These are phyloP conservation scores for Sitta carolinensis DNA, from an alignment of 2,797 vertebrate species.

Conservation along the genomic window DNA sequence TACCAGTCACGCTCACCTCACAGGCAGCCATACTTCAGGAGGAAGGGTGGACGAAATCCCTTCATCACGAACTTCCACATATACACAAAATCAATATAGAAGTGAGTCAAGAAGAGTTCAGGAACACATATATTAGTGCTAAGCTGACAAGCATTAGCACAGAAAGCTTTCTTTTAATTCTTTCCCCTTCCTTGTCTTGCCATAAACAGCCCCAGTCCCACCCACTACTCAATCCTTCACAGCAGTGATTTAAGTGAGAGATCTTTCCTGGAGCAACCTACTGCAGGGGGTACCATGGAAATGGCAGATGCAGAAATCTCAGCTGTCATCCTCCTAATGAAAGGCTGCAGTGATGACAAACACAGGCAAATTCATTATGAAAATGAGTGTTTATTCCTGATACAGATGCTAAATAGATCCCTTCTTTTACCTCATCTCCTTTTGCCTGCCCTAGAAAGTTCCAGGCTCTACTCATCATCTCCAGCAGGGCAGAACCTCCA, in stretches of 20 bases:
- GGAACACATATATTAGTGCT: neutral
- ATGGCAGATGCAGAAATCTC: slow-evolving; percentile 2
- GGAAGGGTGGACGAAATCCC: neutral
- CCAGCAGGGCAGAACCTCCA: neutral
- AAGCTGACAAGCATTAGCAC: neutral
- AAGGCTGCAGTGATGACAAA: neutral
- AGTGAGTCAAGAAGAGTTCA: neutral
- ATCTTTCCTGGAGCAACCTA: neutral
- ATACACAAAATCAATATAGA: slow-evolving; percentile 6
- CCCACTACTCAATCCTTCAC: neutral
- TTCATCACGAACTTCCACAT: neutral
- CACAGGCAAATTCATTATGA: slow-evolving; percentile 4
- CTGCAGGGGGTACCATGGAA: neutral
- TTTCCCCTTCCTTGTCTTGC: neutral
- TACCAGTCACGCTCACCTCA: accelerated
- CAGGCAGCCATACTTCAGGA: neutral
- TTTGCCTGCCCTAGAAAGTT: neutral
- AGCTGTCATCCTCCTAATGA: neutral
- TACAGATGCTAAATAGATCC: neutral
- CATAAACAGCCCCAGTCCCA: neutral
- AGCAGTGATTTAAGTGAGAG: neutral
- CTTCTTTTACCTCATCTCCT: neutral
- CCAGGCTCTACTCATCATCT: neutral
- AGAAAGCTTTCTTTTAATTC: neutral
- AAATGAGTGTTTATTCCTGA: neutral